Evolutionary conservation across 2,797 vertebrate genomes (phyloP).

Genomic region (Lithobates pipiens): DNA sequence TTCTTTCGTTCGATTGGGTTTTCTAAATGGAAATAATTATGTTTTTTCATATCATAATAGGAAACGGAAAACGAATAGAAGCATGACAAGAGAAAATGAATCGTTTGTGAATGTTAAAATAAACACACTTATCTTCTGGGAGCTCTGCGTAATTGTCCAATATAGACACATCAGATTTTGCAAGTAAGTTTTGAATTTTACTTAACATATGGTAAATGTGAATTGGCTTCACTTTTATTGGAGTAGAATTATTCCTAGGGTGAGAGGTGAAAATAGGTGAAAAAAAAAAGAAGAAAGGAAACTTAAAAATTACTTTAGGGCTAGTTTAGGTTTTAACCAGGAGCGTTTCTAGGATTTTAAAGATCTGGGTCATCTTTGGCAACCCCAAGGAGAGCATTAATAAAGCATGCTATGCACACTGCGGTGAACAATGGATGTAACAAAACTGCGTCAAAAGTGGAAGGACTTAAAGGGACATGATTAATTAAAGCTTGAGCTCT

Average conservation of each 20-base stretch:
- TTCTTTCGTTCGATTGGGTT: slow-evolving; percentile 77
- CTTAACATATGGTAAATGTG: slow-evolving; percentile 15
- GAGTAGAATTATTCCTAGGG: slow-evolving; percentile 48
- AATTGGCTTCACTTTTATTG: not conserved
- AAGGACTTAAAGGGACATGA: too few species aligned
- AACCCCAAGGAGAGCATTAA: too few species aligned
- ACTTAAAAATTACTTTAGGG: not conserved
- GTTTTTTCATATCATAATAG: slow-evolving; percentile 80
- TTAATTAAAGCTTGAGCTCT: too few species aligned
- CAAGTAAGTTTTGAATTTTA: not conserved
- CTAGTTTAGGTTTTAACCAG: too few species aligned
- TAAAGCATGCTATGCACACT: too few species aligned
- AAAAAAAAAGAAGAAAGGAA: not conserved
- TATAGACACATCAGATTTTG: not conserved
- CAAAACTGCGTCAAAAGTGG: too few species aligned
- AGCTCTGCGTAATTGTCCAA: slow-evolving; percentile 11
- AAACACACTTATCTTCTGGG: not conserved
- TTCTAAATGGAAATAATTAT: slow-evolving; percentile 74
- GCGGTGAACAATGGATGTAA: too few species aligned
- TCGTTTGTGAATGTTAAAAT: slow-evolving; percentile 3
- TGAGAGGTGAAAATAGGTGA: not conserved
- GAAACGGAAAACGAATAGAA: slow-evolving; percentile 66
- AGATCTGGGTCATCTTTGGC: too few species aligned
- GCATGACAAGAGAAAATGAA: slow-evolving; percentile 57
- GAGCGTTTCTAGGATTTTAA: too few species aligned